phyloP scores from a whole-genome alignment of 2,113 vertebrate genomes.

The Heterotilapia buettikoferi region DNA sequence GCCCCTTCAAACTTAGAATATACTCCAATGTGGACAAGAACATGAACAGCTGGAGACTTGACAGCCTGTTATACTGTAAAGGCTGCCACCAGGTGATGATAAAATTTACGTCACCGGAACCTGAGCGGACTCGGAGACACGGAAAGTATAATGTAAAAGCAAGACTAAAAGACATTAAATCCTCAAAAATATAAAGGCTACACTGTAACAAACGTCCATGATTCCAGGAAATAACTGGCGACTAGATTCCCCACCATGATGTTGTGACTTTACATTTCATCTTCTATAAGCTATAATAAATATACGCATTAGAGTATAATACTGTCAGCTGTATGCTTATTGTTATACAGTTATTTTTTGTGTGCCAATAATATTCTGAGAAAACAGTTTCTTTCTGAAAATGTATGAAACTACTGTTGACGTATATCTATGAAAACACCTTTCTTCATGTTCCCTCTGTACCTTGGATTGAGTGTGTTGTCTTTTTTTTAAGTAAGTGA shows the following conservation, averaged over 20 bases:
- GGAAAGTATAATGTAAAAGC: not conserved
- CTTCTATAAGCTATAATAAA: not conserved
- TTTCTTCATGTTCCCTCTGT: not conserved
- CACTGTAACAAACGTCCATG: not conserved
- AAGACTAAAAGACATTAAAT: not conserved
- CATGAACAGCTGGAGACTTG: not conserved
- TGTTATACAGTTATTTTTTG: not conserved
- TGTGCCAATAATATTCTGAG: not conserved
- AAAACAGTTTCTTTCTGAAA: not conserved
- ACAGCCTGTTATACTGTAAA: not conserved
- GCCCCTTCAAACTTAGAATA: not conserved
- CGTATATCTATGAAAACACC: accelerated
- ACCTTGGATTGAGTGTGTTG: not conserved
- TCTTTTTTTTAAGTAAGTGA: not conserved
- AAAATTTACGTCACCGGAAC: not conserved
- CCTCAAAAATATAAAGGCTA: not conserved
- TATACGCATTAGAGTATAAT: not conserved
- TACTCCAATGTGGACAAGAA: not conserved
- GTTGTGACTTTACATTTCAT: not conserved
- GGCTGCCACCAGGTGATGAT: not conserved
- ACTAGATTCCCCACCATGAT: accelerated
- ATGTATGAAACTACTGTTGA: not conserved
- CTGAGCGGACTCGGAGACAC: accelerated
- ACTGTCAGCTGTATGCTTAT: not conserved
- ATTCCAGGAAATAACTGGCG: not conserved